Base-by-base conservation (phyloP, 2,797 vertebrate species). In the Otolemur crassicaudatus region DNA sequence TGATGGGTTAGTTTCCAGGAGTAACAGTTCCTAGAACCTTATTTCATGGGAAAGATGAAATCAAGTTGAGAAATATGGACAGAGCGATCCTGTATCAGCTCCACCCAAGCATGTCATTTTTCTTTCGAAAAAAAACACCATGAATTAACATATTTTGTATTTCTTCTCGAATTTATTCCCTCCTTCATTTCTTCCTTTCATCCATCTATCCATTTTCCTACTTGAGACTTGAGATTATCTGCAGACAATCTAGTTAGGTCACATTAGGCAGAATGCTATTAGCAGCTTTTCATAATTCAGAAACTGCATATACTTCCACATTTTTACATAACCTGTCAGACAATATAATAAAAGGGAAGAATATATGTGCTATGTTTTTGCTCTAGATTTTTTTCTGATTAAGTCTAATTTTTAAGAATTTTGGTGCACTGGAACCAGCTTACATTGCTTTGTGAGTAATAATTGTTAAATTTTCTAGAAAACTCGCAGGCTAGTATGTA, bases 201-300 rank as follows among this genome's bases (percentile, higher is more conserved):
- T 61, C 0, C 20, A 13, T 27, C 3, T 7, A 1, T 60, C 5
- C 77, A 27, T 75, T 23, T 93, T 75, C n/a, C 34, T 82, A 37
- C 37, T 65, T 65, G 27, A 88, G 60, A n/a, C 29, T 65, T 65
- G 27, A 88, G 60, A 58, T 77, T 40, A 69, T 61, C 88, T 80
- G 76, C 3, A 53, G 53, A n/a, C 9, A 22, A 31, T 34, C 5
- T 23, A 63, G 13, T 49, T 37, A 87, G 25, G 22, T 43, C 27
- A 34, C 58, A 98, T 98, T 29, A 98, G 98, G 98, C 97, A 98
- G 98, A 98, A 97, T 98, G 98, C 34, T 98, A 96, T 98, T 98
- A 97, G 97, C 98, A 98, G 98, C 88, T 95, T 72, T 90, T 76
- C 34, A 46, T 61, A 72, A 63, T 97, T 96, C 98, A 98, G 98